Base-by-base conservation (phyloP, 2,113 vertebrate species). In the Sporophila hypoxantha region DNA sequence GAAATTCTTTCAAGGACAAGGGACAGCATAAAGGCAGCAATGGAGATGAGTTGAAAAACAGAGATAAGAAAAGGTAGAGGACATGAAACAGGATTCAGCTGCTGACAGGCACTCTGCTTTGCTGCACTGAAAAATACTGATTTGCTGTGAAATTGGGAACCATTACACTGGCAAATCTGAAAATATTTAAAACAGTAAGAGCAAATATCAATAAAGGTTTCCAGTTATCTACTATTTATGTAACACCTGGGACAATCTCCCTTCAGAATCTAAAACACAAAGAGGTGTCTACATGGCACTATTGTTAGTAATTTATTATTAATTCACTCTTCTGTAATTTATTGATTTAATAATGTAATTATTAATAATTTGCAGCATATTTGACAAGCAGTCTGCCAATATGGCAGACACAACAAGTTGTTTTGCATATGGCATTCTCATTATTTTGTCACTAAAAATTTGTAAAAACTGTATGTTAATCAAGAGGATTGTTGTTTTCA, bases 1-100 rank as follows among this genome's bases (percentile, higher is more conserved):
- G 77, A 90, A 90, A 85, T 88, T 83, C n/a, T 77, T 87, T 91
- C 57, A 81, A 87, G 57, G 66, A 75, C 57, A 77, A 74, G 56
- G 8, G 17, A 60, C 34, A 53, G 32, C 16, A 81, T 71, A 71
- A 89, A 64, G 44, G 16, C 23, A 80, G 41, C 7, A 57, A 78
- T 1, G 18, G 49, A 56, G 26, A 65, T 26, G 22, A 88, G 29
- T 4, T 74, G 42, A 62, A 76, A 90, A 81, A 70, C 14, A 76
- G 67, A 59, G 17, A 79, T 1, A 75, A 53, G 52, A 67, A 78
- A 83, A 83, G 32, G 61, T 17, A 75, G 17, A 36, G 41, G 14
- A 68, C 10, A 20, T 18, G 17, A 71, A 85, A 83, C 16, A 77
- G 41, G 34, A 67, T 80, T 83, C 69, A 65, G 52, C 21, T 47